Evolutionary conservation across 2,797 vertebrate genomes (phyloP), one percentile per base, ranked within the genome.

Genomic region (Valencia hispanica): DNA sequence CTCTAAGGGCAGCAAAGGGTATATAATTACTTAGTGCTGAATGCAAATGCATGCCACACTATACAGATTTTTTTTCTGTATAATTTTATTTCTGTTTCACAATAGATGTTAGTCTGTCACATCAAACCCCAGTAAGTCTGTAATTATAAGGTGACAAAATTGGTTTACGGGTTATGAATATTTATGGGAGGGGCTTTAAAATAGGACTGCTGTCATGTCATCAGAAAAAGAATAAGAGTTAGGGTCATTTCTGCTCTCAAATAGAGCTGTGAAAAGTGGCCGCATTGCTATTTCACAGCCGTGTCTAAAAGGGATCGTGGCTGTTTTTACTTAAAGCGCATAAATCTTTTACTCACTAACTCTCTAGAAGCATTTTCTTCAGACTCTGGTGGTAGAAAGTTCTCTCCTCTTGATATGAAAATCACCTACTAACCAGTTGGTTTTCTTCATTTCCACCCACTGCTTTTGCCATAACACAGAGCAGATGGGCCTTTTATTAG

Each of bases 401-500:
- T 43, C 25, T 66, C 22, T 27, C 65, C 12, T 43, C 1, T 4
- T n/a, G 5, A 41, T 45, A 68, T 27, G 25, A 45, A 68, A 66
- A 68, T 5, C 39, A 45, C 5, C 14, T 45, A 45, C 39, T 27
- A 68, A 43, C 65, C 41, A 68, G 65, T 27, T 68, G 65, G 65
- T 41, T 27, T 45, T 4, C 30, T 39, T 12, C 8, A 5, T 68
- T 25, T 43, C 65, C 41, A 68, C 41, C 65, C 41, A 68, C 65
- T 30, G 12, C 2, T 18, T 43, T 68, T 45, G 43, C 41, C n/a
- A 27, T 43, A 68, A 30, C 65, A 68, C 25, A 45, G 65, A 68
- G 41, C 65, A 68, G 65, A 68, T 45, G 41, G 27, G 65, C 41
- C n/a, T 68, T 43, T 68, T 68, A 68, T n/a, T 45, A 68, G 17